Evolutionary conservation across 2,888 invertebrate genomes (phyloP), one percentile per base, ranked within the genome.

Genomic region (Spilosoma lubricipeda): DNA sequence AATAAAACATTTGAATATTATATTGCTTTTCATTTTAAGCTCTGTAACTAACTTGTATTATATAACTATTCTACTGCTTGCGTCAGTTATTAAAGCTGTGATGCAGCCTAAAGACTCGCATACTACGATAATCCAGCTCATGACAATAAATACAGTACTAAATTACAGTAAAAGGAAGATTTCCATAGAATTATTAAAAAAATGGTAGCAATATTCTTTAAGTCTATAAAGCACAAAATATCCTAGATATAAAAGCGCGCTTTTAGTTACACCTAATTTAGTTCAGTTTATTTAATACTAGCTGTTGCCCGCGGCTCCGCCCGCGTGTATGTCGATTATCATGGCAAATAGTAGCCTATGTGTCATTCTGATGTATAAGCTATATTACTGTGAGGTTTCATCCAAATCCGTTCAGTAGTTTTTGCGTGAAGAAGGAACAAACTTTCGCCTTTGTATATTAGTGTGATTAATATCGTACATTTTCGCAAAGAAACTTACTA

Each of bases 1-100:
- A 86, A 84, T 86, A 83, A 82, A 84, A 82, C 77, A 67, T 84
- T 86, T 83, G 78, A 81, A 81, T 86, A 80, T 80, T 80, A 74
- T 67, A 42, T n/a, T 15, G 74, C 73, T 45, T 81, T 86, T 86
- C 77, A 78, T 85, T 83, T 79, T 23, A 45, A 20, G 30, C 45
- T 3, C 20, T 36, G 9, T 7, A 39, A 18, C 48, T 69, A 18
- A 39, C 7, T 11, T 9, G 52, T 56, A 8, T n/a, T 2, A 23
- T 8, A n/a, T 23, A 52, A 8, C 23, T 2, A 23, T 56, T 56
- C 0, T 4, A 18, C 48, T 48, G 20, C 18, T 20, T 20, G 9
- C 23, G 23, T n/a, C 8, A 52, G n/a, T 0, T 52, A 2, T 52
- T 52, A 9, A 52, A 23, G n/a, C 1, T 9, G 23, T n/a, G 52